Evolutionary conservation across 2,797 vertebrate species (phyloP), one percentile per base, ranked within the genome.

Genomic region (Octomys mimax): DNA sequence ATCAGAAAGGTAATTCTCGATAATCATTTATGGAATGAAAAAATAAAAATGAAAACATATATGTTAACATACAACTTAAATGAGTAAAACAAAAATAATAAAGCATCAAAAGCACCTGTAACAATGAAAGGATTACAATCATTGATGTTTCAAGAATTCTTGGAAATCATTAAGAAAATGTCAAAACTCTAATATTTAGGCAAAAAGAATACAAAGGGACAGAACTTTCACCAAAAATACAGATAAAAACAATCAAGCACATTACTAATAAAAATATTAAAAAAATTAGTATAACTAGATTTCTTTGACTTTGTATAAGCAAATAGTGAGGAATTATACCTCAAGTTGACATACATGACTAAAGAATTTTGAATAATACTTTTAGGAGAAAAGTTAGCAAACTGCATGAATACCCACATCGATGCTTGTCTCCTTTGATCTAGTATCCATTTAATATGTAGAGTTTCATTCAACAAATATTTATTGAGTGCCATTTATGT

Each of bases 81-180:
- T 94, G 18, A 88, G 88, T 42, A 83, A 92, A 77, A 85, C 64
- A 11, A 46, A 96, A 84, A 77, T 81, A 87, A 84, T 88, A 66
- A 70, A 90, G n/a, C 36, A 75, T 36, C 64, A 54, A 92, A 87
- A 86, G 82, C 42, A 91, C 57, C 52, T 95, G 4, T 6, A 90
- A 85, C 62, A 91, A 77, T 86, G 57, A 87, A 93, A 90, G 7
- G 26, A 46, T 92, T 33, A 89, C 64, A 89, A 87, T 85, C 21
- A 52, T 84, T 89, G 42, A 75, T 82, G 79, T 64, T 91, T 89
- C 87, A 93, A 89, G 14, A 87, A 95, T 91, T 87, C 52, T 11
- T 12, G 94, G n/a, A 90, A 89, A 92, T 96, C 22, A 83, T 6
- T 68, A 92, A 87, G 59, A 88, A 88, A 82, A 89, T 68, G 70